Evolutionary conservation across 2,797 vertebrate species (phyloP).

Genomic region (Amblyraja radiata): DNA sequence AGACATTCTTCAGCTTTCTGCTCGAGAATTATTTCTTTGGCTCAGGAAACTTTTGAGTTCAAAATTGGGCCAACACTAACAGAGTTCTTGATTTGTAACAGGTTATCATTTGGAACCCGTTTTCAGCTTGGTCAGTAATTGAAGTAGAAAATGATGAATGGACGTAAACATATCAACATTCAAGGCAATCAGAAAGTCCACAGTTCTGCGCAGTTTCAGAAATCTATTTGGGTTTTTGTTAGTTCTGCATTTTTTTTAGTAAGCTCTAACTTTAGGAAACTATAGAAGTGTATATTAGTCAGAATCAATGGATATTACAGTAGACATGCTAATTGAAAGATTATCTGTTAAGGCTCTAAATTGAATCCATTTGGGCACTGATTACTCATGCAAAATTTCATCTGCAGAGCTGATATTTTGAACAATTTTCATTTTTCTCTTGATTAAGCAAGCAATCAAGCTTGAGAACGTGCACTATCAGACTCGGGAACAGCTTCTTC

Average conservation of each 20-base stretch:
- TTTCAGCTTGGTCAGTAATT: neutral
- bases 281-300: neutral
- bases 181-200: neutral
- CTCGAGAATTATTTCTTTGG: neutral
- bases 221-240: neutral
- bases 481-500: no score
- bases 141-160: neutral
- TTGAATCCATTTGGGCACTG: neutral
- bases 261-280: neutral
- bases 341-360: neutral
- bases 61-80: neutral
- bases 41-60: neutral
- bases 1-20: neutral
- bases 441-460: no score
- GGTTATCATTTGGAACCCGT: neutral
- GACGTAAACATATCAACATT: neutral
- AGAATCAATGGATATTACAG: neutral
- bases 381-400: neutral
- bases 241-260: no score
- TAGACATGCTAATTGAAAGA: neutral
- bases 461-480: no score
- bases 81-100: neutral
- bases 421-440: no score
- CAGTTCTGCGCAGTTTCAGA: neutral
- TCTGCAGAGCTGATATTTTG: neutral